Percentiles rank a stretch among this genome's conserved stretches.
Conservation (phyloP, 2,797 vertebrate genomes). For the Muscicapa comitata region DNA sequence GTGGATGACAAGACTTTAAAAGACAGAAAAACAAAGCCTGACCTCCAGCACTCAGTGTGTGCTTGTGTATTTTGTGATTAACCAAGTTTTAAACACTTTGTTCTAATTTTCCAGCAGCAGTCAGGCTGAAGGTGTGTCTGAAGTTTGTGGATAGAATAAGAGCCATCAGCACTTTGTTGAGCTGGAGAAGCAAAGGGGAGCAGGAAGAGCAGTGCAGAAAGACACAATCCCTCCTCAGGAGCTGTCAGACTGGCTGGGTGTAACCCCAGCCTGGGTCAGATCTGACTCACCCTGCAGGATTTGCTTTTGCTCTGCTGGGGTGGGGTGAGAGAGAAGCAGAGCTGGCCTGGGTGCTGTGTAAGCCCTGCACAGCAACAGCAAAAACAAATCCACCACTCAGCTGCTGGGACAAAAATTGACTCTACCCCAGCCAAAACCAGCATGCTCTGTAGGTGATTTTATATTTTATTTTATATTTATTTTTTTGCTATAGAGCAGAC, state of each 20-base stretch:
- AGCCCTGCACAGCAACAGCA: not conserved
- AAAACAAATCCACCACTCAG: not conserved
- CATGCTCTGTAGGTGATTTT: accelerated
- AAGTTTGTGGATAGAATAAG: not conserved
- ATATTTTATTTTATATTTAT: not conserved
- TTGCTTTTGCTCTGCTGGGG: not conserved
- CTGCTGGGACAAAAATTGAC: not conserved
- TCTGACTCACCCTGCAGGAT: not conserved
- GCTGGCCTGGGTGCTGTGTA: not conserved
- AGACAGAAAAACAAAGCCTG: not conserved
- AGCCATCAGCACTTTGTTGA: not conserved
- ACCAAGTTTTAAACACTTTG: not conserved
- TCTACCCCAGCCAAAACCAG: not conserved
- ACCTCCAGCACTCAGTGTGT: not conserved
- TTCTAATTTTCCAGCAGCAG: not conserved
- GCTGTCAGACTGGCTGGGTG: not conserved
- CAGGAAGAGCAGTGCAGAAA: not conserved
- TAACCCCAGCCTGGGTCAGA: not conserved
- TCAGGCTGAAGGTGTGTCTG: not conserved
- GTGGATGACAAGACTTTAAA: not conserved
- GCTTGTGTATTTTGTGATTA: not conserved
- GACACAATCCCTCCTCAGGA: not conserved
- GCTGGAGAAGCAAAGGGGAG: not conserved
- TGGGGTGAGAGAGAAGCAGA: not conserved
- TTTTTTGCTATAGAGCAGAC: accelerated